phyloP scores from a whole-genome alignment of 2,113 vertebrate species.

The Calyptomena viridis region DNA sequence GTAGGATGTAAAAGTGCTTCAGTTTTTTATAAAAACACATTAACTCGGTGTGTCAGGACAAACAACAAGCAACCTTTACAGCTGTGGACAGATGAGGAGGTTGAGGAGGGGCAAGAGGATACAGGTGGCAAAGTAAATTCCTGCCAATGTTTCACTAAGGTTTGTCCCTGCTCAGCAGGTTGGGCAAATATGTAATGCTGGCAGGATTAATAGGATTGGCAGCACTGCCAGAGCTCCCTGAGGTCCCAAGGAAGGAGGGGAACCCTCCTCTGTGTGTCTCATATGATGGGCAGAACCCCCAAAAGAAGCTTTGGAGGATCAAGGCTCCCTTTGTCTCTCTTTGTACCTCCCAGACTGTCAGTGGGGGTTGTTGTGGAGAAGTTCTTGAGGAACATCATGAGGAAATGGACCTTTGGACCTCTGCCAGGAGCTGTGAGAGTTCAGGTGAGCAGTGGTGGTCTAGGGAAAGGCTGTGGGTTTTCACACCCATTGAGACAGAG shows the following conservation, averaged over 20 bases:
- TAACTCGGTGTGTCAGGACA: background rate
- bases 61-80: background rate
- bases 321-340: background rate
- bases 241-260: background rate
- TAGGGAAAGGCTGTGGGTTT: background rate
- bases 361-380: background rate
- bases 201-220: background rate
- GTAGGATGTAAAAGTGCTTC: background rate
- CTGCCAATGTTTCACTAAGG: background rate
- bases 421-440: background rate
- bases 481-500: background rate
- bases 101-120: background rate
- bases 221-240: background rate
- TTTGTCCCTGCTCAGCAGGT: background rate
- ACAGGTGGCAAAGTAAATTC: background rate
- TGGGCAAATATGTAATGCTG: background rate
- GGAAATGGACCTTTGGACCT: background rate
- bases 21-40: background rate
- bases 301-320: background rate
- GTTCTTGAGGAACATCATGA: background rate
- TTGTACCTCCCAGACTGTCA: background rate
- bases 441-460: background rate
- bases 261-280: background rate
- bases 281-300: background rate
- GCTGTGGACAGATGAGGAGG: background rate